Base-by-base conservation (phyloP, 2,797 vertebrate species). In the Salarias fasciatus region DNA sequence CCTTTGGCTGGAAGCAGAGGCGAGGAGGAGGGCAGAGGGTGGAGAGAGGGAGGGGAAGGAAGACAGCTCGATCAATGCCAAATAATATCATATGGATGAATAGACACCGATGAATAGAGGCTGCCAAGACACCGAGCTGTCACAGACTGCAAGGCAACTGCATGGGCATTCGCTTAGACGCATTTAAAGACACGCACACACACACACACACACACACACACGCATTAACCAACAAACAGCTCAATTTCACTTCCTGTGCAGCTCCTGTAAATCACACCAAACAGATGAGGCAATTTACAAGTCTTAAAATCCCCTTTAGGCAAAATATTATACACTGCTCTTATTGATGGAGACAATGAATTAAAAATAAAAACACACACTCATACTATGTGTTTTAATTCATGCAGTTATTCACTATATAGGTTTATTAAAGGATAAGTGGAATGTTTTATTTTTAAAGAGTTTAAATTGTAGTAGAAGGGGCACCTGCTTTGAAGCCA, bases 31-130 rank as follows among this genome's bases (percentile, higher is more conserved):
- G 86, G 77, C 48, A 83, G 70, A 63, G 72, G 83, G 82, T 79
- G 88, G 83, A 75, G 67, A 86, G 55, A 71, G 57, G 86, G 86
- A 85, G 81, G 82, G 69, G 60, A 77, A 53, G 30, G 61, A 51
- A 67, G 84, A 88, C 82, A 75, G 71, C 72, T 82, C 44, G 79
- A 89, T 91, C 86, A 88, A 89, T 91, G 88, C 83, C 88, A 88
- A 85, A 91, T 88, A 87, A 90, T 89, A 88, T 89, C 86, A 84
- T 81, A 87, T 86, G 84, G 85, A 88, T 84, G 86, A 90, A 54
- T 69, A 84, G 75, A 78, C 73, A 80, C 80, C 86, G 61, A 54
- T 30, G 44, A 74, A 59, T 41, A n/a, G 28, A 24, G 37, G 60
- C 53, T 80, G 70, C 86, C 85, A 76, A 84, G 53, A 48, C 67